These are phyloP conservation scores for Pseudococcus longispinus DNA, from an alignment of 2,888 invertebrate genomes.

Conservation along the genomic window DNA sequence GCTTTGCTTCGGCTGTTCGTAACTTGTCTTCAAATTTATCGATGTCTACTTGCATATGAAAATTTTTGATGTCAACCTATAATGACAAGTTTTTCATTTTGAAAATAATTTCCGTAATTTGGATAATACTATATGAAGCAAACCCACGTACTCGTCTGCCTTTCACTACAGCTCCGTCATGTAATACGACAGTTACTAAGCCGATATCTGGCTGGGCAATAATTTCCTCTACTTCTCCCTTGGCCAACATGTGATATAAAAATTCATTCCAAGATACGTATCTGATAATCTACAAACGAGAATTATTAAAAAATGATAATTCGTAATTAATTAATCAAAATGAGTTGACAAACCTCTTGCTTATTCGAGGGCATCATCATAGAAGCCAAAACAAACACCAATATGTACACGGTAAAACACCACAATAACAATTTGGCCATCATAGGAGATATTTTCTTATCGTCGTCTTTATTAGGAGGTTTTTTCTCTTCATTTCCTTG, in stretches of 20 bases:
- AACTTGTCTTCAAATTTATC: constrained; percentile 89
- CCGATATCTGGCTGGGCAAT: constrained; percentile 84
- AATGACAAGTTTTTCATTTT: constrained; percentile 58
- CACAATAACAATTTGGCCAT: constrained; percentile 80
- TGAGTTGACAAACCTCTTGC: constrained; percentile 70
- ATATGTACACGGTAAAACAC: constrained; percentile 78
- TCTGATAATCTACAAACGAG: constrained; percentile 59
- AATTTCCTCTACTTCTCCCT: constrained; percentile 91
- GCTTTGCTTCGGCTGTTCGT: constrained; percentile 78
- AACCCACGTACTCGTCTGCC: constrained; percentile 68
- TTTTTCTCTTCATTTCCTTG: constrained; percentile 25
- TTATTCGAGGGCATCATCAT: constrained; percentile 73
- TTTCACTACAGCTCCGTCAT: constrained; percentile 86
- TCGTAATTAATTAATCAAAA: not conserved
- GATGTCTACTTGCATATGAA: constrained; percentile 85
- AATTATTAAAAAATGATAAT: not conserved
- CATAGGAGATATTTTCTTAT: constrained; percentile 75
- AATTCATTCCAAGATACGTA: constrained; percentile 97
- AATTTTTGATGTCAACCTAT: constrained; percentile 72
- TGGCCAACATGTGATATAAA: constrained; percentile 89
- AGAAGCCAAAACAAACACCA: constrained; percentile 75
- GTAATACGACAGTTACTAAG: constrained; percentile 82
- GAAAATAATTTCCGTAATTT: not conserved
- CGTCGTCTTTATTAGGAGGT: constrained; percentile 67
- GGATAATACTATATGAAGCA: not conserved